Evolutionary conservation across 2,797 vertebrate species (phyloP), one percentile per base, ranked within the genome.

Genomic region (Choloepus didactylus): DNA sequence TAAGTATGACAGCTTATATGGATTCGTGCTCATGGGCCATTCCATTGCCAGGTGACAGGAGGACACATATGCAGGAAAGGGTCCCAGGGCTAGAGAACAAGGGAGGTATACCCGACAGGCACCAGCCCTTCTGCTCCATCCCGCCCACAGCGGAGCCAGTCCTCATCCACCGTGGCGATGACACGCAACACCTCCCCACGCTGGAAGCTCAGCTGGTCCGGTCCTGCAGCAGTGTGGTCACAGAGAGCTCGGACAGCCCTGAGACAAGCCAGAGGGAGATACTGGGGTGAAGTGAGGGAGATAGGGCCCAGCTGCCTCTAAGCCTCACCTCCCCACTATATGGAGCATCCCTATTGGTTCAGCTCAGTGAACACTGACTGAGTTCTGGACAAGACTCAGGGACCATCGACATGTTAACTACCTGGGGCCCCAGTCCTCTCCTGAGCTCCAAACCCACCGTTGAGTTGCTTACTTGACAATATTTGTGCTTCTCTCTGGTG

Each of bases 41-140:
- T 66, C 70, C 89, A 72, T 73, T 83, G 73, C 95, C 85, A 75
- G 38, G 44, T 89, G 80, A 64, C 54, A 81, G 35, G 19, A 77
- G 67, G 31, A 85, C 31, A 27, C 16, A 27, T 35, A 29, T 2
- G 23, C 51, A 87, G 21, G 82, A 10, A 64, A 41, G 11, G 29
- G 31, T 2, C 94, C 87, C 56, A 51, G 94, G 96, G 98, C 99
- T 98, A 99, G 98, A 99, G 98, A 97, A 99, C 99, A 2, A 99
- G 99, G 46, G 99, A 99, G 1, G 99, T 99, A 96, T 99, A 99
- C 88, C 99, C 99, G n/a, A 99, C 99, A 1, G 99, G 99, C 92
- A 99, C 99, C 10, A 99, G 99, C 51, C 99, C 99, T 95, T 98
- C 98, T 92, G 80, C 97, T 92, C 99, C 98, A 79, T 99, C 99